Base-by-base conservation (phyloP, 1,140 invertebrate species). In the Euura saliciscinereae region DNA sequence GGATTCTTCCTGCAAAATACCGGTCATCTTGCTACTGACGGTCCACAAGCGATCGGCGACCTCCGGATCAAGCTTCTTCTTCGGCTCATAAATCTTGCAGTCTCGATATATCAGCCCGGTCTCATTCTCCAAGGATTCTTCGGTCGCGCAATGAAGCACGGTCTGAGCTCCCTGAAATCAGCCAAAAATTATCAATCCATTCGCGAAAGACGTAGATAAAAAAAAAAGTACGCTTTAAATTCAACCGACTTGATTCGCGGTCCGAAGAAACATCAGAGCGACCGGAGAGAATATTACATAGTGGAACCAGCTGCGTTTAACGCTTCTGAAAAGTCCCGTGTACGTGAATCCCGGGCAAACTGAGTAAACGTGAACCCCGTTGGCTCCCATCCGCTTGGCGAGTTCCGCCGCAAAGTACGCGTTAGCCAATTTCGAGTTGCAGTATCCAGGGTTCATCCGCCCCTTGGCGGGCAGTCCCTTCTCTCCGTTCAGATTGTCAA, bases 311-410 rank as follows among this genome's bases (percentile, higher is more conserved):
- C 88, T 91, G 66, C 93, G 82, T 69, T 88, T 86, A 4, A 92
- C 89, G 78, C 94, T 84, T 79, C 95, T 91, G 78, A 91, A 94
- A 74, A 94, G 85, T 71, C 92, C 91, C 1, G 96, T 96, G 71
- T 94, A 94, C 42, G 94, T 94, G 82, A 96, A 95, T 44, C 96
- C 96, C 42, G 96, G 96, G 79, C 95, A 96, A 68, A 94, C 89
- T 51, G 91, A 90, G 80, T 94, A 93, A 3, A 94, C 92, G 75
- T 90, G 91, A 7, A 96, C 88, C 51, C 91, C 91, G 45, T 84
- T 86, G 43, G 88, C 89, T 79, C 89, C 82, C 4, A 89, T 80
- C 75, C 88, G 87, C 65, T 87, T 89, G 0, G 93, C 88, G 69
- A 96, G 82, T 71, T 93, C 91, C 65, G 85, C 85, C 1, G 88